Evolutionary conservation across 2,113 vertebrate species (phyloP), one percentile per base, ranked within the genome.

Genomic region (Leptocoma aspasia): DNA sequence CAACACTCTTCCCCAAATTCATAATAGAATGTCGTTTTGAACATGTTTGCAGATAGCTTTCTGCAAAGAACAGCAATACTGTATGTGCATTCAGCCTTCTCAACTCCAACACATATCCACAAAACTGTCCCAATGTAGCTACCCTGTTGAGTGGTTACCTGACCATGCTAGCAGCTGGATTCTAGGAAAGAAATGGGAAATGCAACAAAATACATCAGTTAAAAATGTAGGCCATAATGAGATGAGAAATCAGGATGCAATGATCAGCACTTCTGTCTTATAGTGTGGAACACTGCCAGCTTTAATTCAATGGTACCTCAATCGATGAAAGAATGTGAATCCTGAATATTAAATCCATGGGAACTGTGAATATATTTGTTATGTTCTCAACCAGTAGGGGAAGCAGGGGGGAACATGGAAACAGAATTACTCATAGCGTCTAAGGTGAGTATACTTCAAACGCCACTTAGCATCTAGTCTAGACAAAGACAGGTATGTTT

Each of bases 181-280:
- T 80, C 47, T 83, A 78, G 44, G 60, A 63, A 89, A 56, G 33
- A 86, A 86, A 31, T 56, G 16, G 37, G 53, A 81, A 92, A 90
- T 50, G 15, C 53, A 80, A 37, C 63, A 2, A 13, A 86, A 63
- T 50, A 35, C 10, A 44, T 64, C 26, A 60, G 69, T 81, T 89
- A 49, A 94, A 95, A 92, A 83, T 21, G 65, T 86, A 71, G 80
- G 37, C 82, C 23, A 56, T 80, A 95, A 83, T 81, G 68, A 93
- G 80, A 81, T 86, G 89, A 94, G 78, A 92, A 90, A 75, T 84
- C 69, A 89, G 86, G 80, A 78, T 82, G 80, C 90, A 83, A 72
- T 47, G 85, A 90, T 94, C 92, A 96, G 82, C 92, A 89, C 27
- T 96, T 96, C 91, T 94, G 76, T 86, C 79, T 82, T 90, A 64